Conservation (phyloP, 2,888 invertebrate genomes). For the Clivina fossor region DNA sequence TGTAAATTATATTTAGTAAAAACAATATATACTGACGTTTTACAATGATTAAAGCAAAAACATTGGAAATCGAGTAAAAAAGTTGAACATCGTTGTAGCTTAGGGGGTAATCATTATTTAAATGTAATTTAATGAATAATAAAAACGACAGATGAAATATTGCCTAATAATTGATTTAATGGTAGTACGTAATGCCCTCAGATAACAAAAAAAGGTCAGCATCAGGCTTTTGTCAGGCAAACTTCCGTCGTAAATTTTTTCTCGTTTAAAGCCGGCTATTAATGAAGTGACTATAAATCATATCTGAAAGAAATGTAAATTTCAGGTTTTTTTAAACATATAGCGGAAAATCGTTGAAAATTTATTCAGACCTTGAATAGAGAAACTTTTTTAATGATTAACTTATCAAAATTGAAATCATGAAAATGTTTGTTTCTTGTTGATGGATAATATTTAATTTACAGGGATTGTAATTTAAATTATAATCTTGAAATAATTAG, state of each 20-base stretch:
- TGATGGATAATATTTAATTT: too few relatives aligned
- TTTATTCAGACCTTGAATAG: conserved; percentile 6
- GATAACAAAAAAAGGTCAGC: background rate
- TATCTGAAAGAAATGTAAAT: conserved; percentile 22
- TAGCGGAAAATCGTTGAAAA: conserved; percentile 2
- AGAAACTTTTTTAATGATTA: conserved; percentile 2
- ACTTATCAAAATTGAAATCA: too few relatives aligned
- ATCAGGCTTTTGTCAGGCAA: conserved; percentile 2
- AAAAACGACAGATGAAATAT: conserved; percentile 12
- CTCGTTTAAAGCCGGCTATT: conserved; percentile 16
- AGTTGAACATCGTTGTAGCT: too few relatives aligned
- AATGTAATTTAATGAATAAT: conserved; percentile 4
- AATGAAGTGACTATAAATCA: conserved; percentile 23
- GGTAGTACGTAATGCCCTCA: conserved; percentile 4
- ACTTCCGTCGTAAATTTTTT: conserved; percentile 21
- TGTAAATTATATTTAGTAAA: too few relatives aligned
- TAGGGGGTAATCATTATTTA: conserved; percentile 14
- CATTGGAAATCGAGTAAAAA: too few relatives aligned
- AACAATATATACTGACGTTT: too few relatives aligned
- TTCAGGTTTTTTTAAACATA: conserved; percentile 7
- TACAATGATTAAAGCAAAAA: too few relatives aligned
- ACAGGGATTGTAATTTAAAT: too few relatives aligned
- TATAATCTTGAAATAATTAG: too few relatives aligned
- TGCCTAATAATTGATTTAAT: conserved; percentile 13
- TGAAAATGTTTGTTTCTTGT: too few relatives aligned